These are phyloP conservation scores for Telenomus remus DNA, from an alignment of 1,140 invertebrate genomes.

Conservation along the genomic window DNA sequence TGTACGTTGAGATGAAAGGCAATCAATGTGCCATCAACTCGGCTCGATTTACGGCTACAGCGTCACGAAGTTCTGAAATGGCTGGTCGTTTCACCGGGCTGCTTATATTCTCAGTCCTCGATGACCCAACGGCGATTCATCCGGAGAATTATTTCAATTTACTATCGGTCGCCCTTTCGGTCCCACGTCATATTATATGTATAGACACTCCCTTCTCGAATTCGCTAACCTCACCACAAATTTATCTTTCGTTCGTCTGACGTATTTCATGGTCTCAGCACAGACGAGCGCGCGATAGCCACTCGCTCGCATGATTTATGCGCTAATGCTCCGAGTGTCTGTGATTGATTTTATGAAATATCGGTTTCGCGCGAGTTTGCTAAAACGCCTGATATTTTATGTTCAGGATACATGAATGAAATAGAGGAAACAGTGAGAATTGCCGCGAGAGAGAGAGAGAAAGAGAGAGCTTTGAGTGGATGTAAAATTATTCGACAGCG, in stretches of 20 bases:
- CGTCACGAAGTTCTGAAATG: conserved; percentile 65
- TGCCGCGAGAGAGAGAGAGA: too few relatives aligned
- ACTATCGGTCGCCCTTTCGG: conserved; percentile 62
- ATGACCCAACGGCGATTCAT: conserved; percentile 68
- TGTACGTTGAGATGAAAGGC: conserved; percentile 70
- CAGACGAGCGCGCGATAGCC: conserved; percentile 56
- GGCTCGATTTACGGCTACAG: conserved; percentile 73
- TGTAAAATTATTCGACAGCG: neutral
- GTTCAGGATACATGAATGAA: conserved; percentile 13
- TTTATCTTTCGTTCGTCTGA: conserved; percentile 59
- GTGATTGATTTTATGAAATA: conserved; percentile 60
- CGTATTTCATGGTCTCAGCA: conserved; percentile 55
- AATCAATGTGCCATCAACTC: conserved; percentile 74
- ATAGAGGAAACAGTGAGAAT: conserved; percentile 6
- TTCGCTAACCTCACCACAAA: conserved; percentile 52
- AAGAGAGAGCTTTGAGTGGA: neutral
- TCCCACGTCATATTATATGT: conserved; percentile 61
- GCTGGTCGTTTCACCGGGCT: conserved; percentile 54
- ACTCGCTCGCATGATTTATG: conserved; percentile 57
- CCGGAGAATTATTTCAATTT: conserved; percentile 73
- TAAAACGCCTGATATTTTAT: conserved; percentile 38
- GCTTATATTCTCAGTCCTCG: conserved; percentile 53
- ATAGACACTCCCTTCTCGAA: conserved; percentile 52
- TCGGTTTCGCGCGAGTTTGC: conserved; percentile 45
- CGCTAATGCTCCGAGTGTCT: conserved; percentile 52